Base-by-base conservation (phyloP, 2,113 vertebrate genomes). In the Bubo scandiacus region DNA sequence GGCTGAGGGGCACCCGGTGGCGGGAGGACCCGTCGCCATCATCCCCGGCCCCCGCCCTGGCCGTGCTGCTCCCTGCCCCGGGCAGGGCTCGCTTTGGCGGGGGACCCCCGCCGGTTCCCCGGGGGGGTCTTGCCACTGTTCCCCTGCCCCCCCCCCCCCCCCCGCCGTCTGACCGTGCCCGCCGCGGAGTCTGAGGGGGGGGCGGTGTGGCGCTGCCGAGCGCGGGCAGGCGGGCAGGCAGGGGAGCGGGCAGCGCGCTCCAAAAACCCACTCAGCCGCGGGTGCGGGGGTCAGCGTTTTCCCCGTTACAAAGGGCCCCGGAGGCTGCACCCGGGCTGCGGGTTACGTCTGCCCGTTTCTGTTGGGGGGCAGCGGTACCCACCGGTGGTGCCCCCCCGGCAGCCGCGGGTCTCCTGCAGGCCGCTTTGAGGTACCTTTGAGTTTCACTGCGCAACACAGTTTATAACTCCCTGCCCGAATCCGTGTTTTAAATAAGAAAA, bases 1-100 rank as follows among this genome's bases (percentile, higher is more conserved):
- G 49, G 26, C 2, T 32, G 3, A 0, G 58, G 71, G 7, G 59
- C 4, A 0, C 15, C 6, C 5, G 13, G 63, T 4, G 32, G 32
- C n/a, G 43, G 42, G 38, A 43, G 42, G 32, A 43, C 2, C 3
- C 7, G 18, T 11, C 2, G 11, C 20, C 42, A 45, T 32, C 15
- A 27, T 15, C 9, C 12, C 6, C 20, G 3, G 6, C 3, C 8
- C 26, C 26, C 34, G 2, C 21, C 16, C 15, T 38, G 7, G 71
- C 66, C 2, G 22, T 43, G 70, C 49, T 43, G 81, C 55, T 32
- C 75, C 57, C 26, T 32, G 18, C 45, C 23, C 19, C 57, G 51
- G 61, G 34, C 78, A 42, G 45, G 62, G 62, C 36, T 70, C 11
- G 45, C 57, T 20, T 13, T 14, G 38, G 55, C 45, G 27, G 65